Conservation (phyloP, 2,113 vertebrate species). For the Hyla sarda region DNA sequence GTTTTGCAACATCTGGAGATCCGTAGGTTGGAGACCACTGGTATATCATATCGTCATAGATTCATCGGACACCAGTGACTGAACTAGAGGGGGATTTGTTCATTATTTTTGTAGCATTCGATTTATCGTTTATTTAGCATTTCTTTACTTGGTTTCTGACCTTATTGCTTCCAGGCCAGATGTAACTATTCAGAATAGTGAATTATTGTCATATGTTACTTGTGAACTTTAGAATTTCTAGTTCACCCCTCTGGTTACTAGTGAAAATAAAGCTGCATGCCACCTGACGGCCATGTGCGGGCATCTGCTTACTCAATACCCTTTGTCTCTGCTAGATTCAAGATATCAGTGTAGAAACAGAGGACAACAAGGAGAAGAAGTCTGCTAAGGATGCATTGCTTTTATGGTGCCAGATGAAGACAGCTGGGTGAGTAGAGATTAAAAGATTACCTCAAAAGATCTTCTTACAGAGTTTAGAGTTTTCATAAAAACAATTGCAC, state of each 20-base stretch:
- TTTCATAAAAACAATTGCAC: constrained; percentile 59
- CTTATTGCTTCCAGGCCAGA: not conserved
- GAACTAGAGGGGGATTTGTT: not conserved
- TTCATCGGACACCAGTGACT: not conserved
- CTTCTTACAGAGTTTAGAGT: constrained; percentile 59
- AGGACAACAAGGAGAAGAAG: constrained; percentile 96
- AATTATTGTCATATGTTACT: not conserved
- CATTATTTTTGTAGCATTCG: no score
- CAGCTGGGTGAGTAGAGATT: constrained; percentile 86
- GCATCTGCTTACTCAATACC: not conserved
- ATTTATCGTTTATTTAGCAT: not conserved
- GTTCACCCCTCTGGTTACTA: not conserved
- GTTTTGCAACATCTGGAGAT: no score
- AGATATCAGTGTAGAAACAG: constrained; percentile 96
- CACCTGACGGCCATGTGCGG: not conserved
- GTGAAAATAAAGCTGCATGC: not conserved
- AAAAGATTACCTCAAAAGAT: constrained; percentile 51
- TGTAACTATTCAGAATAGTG: not conserved
- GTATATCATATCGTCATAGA: not conserved
- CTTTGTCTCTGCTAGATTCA: constrained; percentile 81
- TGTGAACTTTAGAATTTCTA: not conserved
- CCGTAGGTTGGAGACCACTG: no score
- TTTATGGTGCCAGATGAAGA: constrained; percentile 99
- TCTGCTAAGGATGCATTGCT: constrained; percentile 95
- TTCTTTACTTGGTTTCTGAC: not conserved